phyloP scores from a whole-genome alignment of 2,113 vertebrate species.

The Circaetus cinerascens region DNA sequence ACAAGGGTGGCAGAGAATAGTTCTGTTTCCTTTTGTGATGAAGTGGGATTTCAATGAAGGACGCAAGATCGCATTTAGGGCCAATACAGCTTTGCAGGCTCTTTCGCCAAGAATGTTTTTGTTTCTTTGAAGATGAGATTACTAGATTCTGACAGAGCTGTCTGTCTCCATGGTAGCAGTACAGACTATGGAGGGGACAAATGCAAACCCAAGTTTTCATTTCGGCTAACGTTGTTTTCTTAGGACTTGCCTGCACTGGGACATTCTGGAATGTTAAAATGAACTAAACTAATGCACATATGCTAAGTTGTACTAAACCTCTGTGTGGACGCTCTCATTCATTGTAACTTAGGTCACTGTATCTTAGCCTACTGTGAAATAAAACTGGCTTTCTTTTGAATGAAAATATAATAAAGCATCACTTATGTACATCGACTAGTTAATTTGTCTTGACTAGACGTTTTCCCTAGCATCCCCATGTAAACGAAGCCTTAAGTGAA shows the following conservation, averaged over 20 bases:
- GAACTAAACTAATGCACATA: background rate
- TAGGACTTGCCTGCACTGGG: background rate
- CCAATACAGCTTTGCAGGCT: background rate
- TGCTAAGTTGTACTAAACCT: background rate
- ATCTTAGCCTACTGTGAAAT: background rate
- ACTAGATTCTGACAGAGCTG: conserved; percentile 26
- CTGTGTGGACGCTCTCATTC: background rate
- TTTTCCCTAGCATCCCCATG: background rate
- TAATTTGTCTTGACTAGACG: conserved; percentile 1
- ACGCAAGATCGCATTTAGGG: background rate
- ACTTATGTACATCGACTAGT: background rate
- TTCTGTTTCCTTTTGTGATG: background rate
- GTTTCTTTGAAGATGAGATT: conserved; percentile 56
- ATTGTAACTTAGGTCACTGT: background rate
- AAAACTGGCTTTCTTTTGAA: background rate
- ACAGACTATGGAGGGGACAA: background rate
- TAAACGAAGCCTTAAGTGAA: background rate
- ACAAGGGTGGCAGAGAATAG: background rate
- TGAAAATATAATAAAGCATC: background rate
- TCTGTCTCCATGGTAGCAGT: conserved; percentile 50
- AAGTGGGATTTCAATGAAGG: background rate
- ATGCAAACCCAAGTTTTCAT: conserved; percentile 20
- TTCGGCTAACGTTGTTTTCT: conserved; percentile 5
- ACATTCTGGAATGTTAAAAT: background rate
- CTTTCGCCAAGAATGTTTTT: conserved; percentile 41